These are phyloP conservation scores for Leuctra nigra DNA, from an alignment of 2,888 invertebrate species.

Conservation along the genomic window DNA sequence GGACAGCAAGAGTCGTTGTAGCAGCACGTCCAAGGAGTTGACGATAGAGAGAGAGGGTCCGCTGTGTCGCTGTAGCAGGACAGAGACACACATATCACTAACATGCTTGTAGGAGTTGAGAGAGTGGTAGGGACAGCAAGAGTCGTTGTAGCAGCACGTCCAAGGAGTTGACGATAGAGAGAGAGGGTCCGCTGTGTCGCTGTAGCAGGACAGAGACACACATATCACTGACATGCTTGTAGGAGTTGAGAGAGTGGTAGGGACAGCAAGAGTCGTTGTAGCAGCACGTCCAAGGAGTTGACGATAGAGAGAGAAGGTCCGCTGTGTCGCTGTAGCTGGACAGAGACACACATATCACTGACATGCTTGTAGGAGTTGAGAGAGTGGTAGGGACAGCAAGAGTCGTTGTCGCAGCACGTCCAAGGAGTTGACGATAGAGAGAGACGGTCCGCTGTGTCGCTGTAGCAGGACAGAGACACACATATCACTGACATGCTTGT, in stretches of 20 bases:
- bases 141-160: slow-evolving; percentile 78
- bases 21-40: slow-evolving; percentile 78
- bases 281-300: slow-evolving; percentile 78
- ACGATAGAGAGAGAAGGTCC: slow-evolving; percentile 68
- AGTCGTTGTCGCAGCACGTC: slow-evolving; percentile 78
- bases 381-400: no score
- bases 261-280: slow-evolving; percentile 72
- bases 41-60: slow-evolving; percentile 68
- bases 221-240: no score
- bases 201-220: slow-evolving; percentile 21
- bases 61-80: slow-evolving; percentile 22
- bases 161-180: slow-evolving; percentile 82
- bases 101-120: no score
- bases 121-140: no score
- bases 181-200: slow-evolving; percentile 43
- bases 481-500: no score
- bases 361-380: no score
- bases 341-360: no score
- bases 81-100: no score
- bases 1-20: slow-evolving; percentile 72
- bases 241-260: no score
- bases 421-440: slow-evolving; percentile 82
- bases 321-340: slow-evolving; percentile 22
- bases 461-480: no score
- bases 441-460: slow-evolving; percentile 43